phyloP scores from a whole-genome alignment of 2,888 invertebrate species.

The Perizoma flavofasciatum region DNA sequence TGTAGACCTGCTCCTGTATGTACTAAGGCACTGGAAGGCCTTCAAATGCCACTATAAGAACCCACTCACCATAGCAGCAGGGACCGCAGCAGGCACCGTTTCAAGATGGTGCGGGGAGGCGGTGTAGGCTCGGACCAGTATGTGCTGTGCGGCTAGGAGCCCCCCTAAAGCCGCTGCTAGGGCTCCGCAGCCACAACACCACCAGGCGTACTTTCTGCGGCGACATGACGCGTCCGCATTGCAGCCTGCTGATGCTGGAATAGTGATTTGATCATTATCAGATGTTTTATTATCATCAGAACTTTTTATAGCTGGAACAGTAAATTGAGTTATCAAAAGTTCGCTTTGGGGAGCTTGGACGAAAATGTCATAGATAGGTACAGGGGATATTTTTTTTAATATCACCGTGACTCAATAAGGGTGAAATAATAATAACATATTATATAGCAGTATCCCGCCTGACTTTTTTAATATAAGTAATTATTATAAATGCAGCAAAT shows the following conservation, averaged over 20 bases:
- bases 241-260: constrained; percentile 70
- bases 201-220: constrained; percentile 90
- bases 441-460: too few species aligned
- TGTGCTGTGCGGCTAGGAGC: constrained; percentile 90
- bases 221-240: constrained; percentile 74
- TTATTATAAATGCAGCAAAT: too few species aligned
- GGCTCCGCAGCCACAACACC: constrained; percentile 92
- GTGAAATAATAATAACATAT: too few species aligned
- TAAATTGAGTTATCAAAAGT: too few species aligned
- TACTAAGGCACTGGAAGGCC: background rate
- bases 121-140: constrained; percentile 90
- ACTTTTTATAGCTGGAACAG: too few species aligned
- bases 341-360: too few species aligned
- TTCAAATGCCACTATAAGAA: too few species aligned
- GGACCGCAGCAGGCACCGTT: constrained; percentile 97
- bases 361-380: too few species aligned
- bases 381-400: too few species aligned
- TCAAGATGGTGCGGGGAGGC: constrained; percentile 91
- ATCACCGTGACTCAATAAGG: too few species aligned
- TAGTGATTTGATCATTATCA: background rate
- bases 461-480: too few species aligned
- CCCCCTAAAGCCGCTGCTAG: constrained; percentile 90
- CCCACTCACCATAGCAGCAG: constrained; percentile 92
- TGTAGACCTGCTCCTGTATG: too few species aligned
- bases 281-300: background rate